Evolutionary conservation across 2,888 invertebrate species (phyloP), one percentile per base, ranked within the genome.

Genomic region (Heliconius ethilla): DNA sequence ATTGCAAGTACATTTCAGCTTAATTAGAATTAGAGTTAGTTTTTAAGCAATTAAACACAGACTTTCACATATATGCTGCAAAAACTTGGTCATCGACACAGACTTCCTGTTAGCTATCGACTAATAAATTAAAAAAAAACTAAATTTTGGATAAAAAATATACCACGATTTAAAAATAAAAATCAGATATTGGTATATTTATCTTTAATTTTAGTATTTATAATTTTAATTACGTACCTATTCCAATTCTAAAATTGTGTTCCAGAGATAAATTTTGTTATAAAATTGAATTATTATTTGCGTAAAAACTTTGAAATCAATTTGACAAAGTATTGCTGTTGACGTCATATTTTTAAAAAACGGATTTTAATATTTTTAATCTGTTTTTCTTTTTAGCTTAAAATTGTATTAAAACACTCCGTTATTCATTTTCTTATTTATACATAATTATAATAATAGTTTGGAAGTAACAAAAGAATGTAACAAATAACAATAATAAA

Each of bases 11-110:
- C 40, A 69, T n/a, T 69, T 69, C 40, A 40, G 40, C 40, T 59
- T 59, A 59, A 59, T 59, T 59, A 40, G n/a, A 67, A 67, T 40
- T 67, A 40, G 40, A 37, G 6, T 40, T 40, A 69, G 69, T 40
- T 69, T 67, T 69, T 69, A 45, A 69, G 69, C 40, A 69, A 69
- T 69, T 69, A 40, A 69, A 69, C 13, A 67, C 25, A 69, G 69
- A 69, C 69, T 69, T 69, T 69, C 40, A 69, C 40, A 40, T 69
- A 25, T 25, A 15, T 11, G 69, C 69, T 40, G 45, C 40, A 69
- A 69, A 69, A 69, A 69, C 69, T 69, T 69, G 69, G 69, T 69
- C 69, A 45, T 40, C 69, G 69, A 69, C 69, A 69, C 15, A 69
- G 25, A 69, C 40, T 69, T 69, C 69, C 69, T 69, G 40, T 25